Conservation (phyloP, 1,140 invertebrate genomes). For the Bombus breviceps region DNA sequence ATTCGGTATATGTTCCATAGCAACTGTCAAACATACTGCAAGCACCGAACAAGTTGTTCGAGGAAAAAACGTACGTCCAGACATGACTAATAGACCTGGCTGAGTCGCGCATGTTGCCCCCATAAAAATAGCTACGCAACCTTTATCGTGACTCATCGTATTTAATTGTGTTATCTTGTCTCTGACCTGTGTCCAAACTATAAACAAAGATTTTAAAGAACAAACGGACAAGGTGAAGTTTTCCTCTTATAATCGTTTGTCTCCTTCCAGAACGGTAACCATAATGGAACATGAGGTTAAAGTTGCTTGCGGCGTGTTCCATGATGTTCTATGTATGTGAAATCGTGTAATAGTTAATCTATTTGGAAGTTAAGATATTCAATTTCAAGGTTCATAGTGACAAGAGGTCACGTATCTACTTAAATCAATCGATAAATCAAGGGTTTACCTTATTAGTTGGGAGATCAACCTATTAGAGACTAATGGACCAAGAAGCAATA, state of each 20-base stretch:
- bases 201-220: not conserved
- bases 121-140: not conserved
- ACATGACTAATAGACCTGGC: conserved; percentile 19
- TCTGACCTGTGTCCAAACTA: not conserved
- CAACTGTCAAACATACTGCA: not conserved
- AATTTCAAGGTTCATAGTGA: not conserved
- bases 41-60: not conserved
- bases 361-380: not conserved
- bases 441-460: not conserved
- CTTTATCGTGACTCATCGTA: conserved; percentile 33
- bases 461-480: not conserved
- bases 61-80: not conserved
- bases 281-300: not conserved
- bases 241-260: not conserved
- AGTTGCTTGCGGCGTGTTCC: too few species aligned
- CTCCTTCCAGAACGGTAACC: not conserved
- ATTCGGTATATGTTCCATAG: not conserved
- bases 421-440: not conserved
- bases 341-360: not conserved
- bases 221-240: not conserved
- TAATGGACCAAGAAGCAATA: not conserved
- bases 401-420: not conserved
- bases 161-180: conserved; percentile 37
- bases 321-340: not conserved
- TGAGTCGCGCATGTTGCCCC: not conserved